Conservation (phyloP, 2,113 vertebrate species). For the Eulacestoma nigropectus region DNA sequence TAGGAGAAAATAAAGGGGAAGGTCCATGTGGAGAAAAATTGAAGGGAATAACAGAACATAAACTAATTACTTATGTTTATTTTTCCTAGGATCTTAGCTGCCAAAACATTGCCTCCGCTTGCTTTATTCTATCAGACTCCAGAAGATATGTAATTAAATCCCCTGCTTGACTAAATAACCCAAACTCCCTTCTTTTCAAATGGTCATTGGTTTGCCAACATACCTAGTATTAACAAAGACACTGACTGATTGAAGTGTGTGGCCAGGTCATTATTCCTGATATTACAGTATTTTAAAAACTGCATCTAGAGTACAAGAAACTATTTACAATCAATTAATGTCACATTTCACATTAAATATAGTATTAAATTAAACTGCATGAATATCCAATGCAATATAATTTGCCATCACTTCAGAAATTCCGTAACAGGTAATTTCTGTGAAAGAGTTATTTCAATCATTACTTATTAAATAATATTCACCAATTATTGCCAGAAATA, state of each 20-base stretch:
- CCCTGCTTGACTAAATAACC: not conserved
- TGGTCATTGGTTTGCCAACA: not conserved
- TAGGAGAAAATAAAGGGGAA: not conserved
- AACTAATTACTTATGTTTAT: not conserved
- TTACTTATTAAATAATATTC: constrained; percentile 61
- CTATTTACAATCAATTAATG: constrained; percentile 48
- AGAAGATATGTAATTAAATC: not conserved
- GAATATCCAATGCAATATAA: constrained; percentile 43
- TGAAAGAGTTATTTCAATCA: constrained; percentile 53
- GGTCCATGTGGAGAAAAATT: not conserved
- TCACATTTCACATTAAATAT: constrained; percentile 31
- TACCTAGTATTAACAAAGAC: not conserved
- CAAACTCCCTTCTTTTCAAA: not conserved
- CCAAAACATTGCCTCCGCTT: not conserved
- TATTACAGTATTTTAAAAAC: not conserved
- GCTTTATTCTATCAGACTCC: not conserved
- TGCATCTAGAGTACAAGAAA: not conserved
- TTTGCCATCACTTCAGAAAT: constrained; percentile 43
- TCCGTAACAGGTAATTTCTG: constrained; percentile 34
- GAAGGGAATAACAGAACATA: not conserved
- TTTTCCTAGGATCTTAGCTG: not conserved
- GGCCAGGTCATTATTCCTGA: not conserved
- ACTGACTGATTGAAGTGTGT: not conserved
- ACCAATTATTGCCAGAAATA: constrained; percentile 51
- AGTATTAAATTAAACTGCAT: constrained; percentile 40